Evolutionary conservation across 2,113 vertebrate species (phyloP).

Genomic region (Abramis brama): DNA sequence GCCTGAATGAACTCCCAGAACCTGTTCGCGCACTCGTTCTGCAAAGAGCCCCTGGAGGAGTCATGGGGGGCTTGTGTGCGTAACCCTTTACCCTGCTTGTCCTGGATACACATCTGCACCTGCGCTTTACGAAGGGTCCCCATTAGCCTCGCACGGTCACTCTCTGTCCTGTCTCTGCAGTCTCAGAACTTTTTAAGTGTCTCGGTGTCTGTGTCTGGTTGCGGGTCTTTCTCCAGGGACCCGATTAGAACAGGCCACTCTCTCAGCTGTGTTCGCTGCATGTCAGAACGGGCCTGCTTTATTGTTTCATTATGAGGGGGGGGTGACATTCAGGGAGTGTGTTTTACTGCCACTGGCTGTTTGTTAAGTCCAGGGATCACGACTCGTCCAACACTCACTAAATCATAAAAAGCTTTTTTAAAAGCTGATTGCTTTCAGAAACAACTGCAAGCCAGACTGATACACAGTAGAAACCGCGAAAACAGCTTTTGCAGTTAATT

Average conservation of each 20-base stretch:
- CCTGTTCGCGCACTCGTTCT: constrained; percentile 50
- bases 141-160: constrained; percentile 47
- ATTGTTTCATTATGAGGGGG: constrained; percentile 76
- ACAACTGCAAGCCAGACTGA: constrained; percentile 41
- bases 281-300: constrained; percentile 74
- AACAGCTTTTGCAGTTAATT: constrained; percentile 1
- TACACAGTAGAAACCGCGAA: background rate
- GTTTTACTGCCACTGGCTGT: constrained; percentile 81
- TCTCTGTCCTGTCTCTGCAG: constrained; percentile 38
- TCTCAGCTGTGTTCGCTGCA: constrained; percentile 75
- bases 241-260: constrained; percentile 69
- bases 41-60: constrained; percentile 39
- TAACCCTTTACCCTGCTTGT: constrained; percentile 21
- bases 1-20: constrained; percentile 47
- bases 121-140: constrained; percentile 60
- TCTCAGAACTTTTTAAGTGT: constrained; percentile 69
- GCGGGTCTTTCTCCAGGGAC: constrained; percentile 66
- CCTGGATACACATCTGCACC: constrained; percentile 68
- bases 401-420: constrained; percentile 63
- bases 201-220: constrained; percentile 48
- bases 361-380: constrained; percentile 75
- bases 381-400: constrained; percentile 69
- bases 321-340: constrained; percentile 74
- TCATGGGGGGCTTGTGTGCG: constrained; percentile 14
- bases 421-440: constrained; percentile 46